Conservation (phyloP, 1,140 invertebrate genomes). For the Diachasmimorpha longicaudata region DNA sequence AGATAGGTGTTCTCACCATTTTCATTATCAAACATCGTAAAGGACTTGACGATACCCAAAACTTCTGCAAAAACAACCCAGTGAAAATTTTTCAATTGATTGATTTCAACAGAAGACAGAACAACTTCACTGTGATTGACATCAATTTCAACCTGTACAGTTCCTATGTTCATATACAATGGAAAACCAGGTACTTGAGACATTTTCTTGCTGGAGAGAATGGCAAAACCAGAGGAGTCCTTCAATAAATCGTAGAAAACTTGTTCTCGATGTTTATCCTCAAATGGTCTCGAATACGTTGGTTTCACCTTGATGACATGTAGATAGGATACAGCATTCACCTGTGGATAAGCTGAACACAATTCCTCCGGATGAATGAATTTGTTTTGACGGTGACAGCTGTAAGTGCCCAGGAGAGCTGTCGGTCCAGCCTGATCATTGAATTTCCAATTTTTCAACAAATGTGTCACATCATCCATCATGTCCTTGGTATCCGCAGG, state of each 20-base stretch:
- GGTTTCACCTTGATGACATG: slow-evolving; percentile 71
- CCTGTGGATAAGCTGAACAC: slow-evolving; percentile 51
- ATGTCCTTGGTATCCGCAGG: slow-evolving; percentile 66
- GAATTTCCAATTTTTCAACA: slow-evolving; percentile 65
- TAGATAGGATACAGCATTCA: slow-evolving; percentile 54
- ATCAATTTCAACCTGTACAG: slow-evolving; percentile 72
- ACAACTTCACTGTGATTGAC: slow-evolving; percentile 61
- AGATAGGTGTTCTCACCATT: slow-evolving; percentile 74
- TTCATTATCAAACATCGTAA: slow-evolving; percentile 73
- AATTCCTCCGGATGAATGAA: slow-evolving; percentile 53
- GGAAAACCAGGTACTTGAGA: slow-evolving; percentile 81
- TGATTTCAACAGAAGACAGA: slow-evolving; percentile 65
- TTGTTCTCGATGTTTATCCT: slow-evolving; percentile 42
- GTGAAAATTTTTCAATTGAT: slow-evolving; percentile 66
- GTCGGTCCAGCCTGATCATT: slow-evolving; percentile 41
- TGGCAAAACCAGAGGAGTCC: slow-evolving; percentile 59
- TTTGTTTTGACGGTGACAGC: slow-evolving; percentile 64
- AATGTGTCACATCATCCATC: slow-evolving; percentile 44
- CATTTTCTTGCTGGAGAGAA: slow-evolving; percentile 67
- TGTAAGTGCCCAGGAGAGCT: slow-evolving; percentile 70
- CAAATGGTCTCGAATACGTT: slow-evolving; percentile 46
- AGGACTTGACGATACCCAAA: slow-evolving; percentile 78
- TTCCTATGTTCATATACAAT: slow-evolving; percentile 83
- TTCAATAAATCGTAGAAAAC: slow-evolving; percentile 50
- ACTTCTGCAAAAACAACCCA: slow-evolving; percentile 73